phyloP scores from a whole-genome alignment of 2,888 invertebrate genomes.

The Athetis lepigone region DNA sequence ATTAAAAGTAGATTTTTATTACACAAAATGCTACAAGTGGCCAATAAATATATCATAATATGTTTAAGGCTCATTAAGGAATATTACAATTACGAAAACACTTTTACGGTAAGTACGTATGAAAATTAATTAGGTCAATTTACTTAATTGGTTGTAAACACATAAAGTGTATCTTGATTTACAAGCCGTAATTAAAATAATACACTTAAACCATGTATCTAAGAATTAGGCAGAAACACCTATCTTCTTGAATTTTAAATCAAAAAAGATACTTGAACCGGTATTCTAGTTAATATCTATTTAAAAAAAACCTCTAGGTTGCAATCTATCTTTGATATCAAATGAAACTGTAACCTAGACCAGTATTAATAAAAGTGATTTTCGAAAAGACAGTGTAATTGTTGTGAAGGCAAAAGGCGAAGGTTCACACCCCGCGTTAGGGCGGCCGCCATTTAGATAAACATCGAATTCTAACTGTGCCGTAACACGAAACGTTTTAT shows the following conservation, averaged over 20 bases:
- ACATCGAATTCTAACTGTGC: conserved; percentile 84
- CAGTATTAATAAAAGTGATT: conserved; percentile 66
- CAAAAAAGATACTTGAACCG: neutral
- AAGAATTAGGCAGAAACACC: neutral
- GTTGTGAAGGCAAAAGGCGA: conserved; percentile 77
- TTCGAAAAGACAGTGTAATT: conserved; percentile 69
- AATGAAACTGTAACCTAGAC: conserved; percentile 67
- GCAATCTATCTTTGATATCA: conserved; percentile 34
- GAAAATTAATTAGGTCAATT: conserved; percentile 29
- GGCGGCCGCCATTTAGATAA: conserved; percentile 84
- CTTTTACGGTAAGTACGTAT: conserved; percentile 16
- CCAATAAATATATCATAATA: conserved; percentile 30
- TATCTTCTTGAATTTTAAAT: neutral
- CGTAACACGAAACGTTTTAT: conserved; percentile 84
- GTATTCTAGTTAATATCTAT: conserved; percentile 19
- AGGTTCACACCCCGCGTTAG: conserved; percentile 81
- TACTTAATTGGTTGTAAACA: conserved; percentile 36
- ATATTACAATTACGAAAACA: conserved; percentile 13
- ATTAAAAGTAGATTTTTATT: conserved; percentile 1
- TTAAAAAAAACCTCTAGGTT: conserved; percentile 16
- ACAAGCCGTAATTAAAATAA: conserved; percentile 10
- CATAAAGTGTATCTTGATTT: conserved; percentile 3
- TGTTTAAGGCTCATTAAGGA: neutral
- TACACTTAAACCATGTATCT: conserved; percentile 17
- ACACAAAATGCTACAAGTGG: conserved; percentile 34